These are phyloP conservation scores for Sterrhoptilus dennistouni DNA, from an alignment of 2,113 vertebrate species.

Conservation along the genomic window DNA sequence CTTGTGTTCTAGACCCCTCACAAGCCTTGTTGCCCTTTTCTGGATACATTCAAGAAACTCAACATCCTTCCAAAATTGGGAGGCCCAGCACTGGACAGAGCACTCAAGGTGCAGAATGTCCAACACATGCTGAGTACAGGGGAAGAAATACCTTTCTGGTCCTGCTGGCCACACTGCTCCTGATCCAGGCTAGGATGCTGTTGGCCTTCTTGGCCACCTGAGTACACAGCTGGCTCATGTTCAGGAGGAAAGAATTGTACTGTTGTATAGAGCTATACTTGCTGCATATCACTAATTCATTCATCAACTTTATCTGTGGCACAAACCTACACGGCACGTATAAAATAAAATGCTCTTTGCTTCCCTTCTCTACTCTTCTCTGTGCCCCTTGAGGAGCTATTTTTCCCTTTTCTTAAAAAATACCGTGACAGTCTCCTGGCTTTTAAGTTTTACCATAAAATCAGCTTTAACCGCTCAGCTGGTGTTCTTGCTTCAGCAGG, in stretches of 20 bases:
- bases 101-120: background rate
- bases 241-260: background rate
- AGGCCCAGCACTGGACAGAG: background rate
- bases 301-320: background rate
- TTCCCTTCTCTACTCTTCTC: background rate
- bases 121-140: fast-evolving
- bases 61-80: fast-evolving
- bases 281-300: background rate
- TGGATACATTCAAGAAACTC: fast-evolving
- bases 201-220: background rate
- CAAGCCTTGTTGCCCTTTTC: background rate
- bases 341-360: background rate
- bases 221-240: background rate
- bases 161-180: background rate
- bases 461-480: background rate
- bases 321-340: fast-evolving
- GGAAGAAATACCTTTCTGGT: fast-evolving
- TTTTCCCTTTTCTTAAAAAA: background rate
- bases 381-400: fast-evolving
- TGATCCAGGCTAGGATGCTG: fast-evolving
- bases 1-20: background rate
- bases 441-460: background rate
- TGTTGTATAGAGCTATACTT: background rate
- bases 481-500: background rate
- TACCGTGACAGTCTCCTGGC: fast-evolving